A percentile compares a stretch with the other conserved stretches of the same genome.
phyloP scores from a whole-genome alignment of 2,797 vertebrate genomes.

The Platalea minor region DNA sequence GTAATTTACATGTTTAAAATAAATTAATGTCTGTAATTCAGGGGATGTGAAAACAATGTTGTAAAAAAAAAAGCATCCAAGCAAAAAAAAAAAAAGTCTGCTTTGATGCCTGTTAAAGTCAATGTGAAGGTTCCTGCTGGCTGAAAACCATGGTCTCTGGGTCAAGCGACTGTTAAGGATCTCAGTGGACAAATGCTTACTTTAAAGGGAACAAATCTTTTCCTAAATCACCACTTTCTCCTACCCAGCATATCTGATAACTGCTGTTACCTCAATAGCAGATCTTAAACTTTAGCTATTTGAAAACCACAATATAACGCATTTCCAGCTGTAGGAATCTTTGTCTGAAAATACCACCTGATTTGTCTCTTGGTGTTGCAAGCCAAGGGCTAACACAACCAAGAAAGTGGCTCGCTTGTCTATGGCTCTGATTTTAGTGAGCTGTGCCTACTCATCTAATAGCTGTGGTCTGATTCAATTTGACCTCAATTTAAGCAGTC shows the following conservation, averaged over 20 bases:
- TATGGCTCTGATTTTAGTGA: not conserved
- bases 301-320: not conserved
- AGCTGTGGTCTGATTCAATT: not conserved
- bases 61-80: not conserved
- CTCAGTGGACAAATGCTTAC: not conserved
- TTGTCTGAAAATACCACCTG: not conserved
- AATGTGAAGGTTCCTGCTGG: not conserved
- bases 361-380: not conserved
- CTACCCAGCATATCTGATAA: not conserved
- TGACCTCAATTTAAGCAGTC: not conserved
- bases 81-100: not conserved
- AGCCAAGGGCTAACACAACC: not conserved
- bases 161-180: not conserved
- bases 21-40: not conserved
- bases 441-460: constrained; percentile 14
- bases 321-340: not conserved
- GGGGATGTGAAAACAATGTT: not conserved
- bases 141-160: not conserved
- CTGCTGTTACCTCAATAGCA: not conserved
- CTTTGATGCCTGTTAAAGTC: not conserved
- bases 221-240: not conserved
- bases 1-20: not conserved
- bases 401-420: not conserved
- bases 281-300: not conserved
- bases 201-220: not conserved